phyloP scores from a whole-genome alignment of 2,888 invertebrate genomes.

The Itoplectis maculator region DNA sequence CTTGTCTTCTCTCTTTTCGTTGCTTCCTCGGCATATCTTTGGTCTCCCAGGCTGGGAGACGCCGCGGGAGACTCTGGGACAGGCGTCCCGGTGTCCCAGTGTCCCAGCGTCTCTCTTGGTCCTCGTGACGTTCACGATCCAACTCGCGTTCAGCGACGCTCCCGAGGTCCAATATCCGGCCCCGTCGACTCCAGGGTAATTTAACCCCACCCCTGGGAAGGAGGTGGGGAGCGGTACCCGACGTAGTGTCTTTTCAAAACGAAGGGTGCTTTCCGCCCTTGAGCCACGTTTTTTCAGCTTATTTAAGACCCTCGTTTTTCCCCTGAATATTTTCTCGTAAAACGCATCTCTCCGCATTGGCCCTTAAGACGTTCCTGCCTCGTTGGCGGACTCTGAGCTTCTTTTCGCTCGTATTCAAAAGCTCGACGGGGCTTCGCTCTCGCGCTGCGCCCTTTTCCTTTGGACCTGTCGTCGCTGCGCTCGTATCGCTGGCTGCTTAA shows the following conservation, averaged over 20 bases:
- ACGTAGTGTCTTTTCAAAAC: not conserved
- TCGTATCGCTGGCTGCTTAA: slow-evolving; percentile 45
- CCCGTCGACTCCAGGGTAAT: slow-evolving; percentile 6
- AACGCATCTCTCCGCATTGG: slow-evolving; percentile 10
- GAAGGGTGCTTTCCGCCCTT: not conserved
- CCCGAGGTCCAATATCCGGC: slow-evolving; percentile 12
- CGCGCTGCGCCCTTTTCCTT: slow-evolving; percentile 14
- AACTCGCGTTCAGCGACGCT: not conserved
- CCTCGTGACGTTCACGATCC: too few species aligned
- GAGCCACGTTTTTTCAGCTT: not conserved
- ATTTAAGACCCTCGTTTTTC: not conserved
- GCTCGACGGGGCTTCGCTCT: not conserved
- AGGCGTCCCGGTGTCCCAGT: too few species aligned
- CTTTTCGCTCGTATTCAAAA: slow-evolving; percentile 7
- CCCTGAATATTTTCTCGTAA: slow-evolving; percentile 11
- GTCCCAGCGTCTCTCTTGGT: too few species aligned
- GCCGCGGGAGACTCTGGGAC: too few species aligned
- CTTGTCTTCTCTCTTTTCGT: slow-evolving; percentile 1
- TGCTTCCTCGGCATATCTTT: slow-evolving; percentile 3
- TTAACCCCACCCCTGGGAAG: too few species aligned
- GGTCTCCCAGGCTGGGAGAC: not conserved
- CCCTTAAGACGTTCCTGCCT: not conserved
- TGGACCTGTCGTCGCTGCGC: slow-evolving; percentile 21
- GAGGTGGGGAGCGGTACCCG: not conserved
- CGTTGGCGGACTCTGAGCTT: not conserved